Conservation (phyloP, 2,888 invertebrate species). For the Elysia crispata region DNA sequence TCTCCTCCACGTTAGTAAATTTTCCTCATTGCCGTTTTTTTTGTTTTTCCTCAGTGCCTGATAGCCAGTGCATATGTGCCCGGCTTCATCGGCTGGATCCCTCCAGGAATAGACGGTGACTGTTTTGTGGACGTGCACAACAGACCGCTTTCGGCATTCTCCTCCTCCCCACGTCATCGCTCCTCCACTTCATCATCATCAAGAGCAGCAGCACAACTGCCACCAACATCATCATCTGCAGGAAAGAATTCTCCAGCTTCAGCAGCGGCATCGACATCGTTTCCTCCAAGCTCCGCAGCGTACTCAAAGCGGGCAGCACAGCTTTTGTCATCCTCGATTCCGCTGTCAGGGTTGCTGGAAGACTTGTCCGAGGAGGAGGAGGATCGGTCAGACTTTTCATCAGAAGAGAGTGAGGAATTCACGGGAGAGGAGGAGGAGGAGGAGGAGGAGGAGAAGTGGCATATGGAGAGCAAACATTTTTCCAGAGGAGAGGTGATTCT, state of each 20-base stretch:
- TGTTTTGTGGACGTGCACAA: conserved; percentile 33
- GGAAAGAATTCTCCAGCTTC: too few relatives aligned
- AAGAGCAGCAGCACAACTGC: neutral
- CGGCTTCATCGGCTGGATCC: conserved; percentile 49
- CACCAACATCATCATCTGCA: too few relatives aligned
- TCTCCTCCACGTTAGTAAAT: too few relatives aligned
- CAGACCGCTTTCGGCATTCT: neutral
- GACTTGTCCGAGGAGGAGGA: neutral
- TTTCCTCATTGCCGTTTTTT: too few relatives aligned
- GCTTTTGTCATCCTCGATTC: neutral
- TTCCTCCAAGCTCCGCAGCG: too few relatives aligned
- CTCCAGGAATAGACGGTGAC: conserved; percentile 35
- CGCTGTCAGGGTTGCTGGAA: conserved; percentile 2
- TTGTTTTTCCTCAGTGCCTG: conserved; percentile 48
- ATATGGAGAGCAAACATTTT: neutral
- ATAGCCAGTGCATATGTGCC: conserved; percentile 45
- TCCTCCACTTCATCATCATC: neutral
- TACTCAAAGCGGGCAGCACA: too few relatives aligned
- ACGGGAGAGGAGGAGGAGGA: conserved; percentile 21
- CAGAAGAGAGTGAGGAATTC: too few relatives aligned
- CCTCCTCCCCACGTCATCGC: neutral
- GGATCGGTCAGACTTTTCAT: neutral
- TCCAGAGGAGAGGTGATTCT: too few relatives aligned
- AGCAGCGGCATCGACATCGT: too few relatives aligned
- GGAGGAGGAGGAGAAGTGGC: conserved; percentile 22